A percentile compares a stretch with the other conserved stretches of the same genome.
These are phyloP conservation scores for Bambusicola thoracicus DNA, from an alignment of 2,113 vertebrate species.

Conservation along the genomic window DNA sequence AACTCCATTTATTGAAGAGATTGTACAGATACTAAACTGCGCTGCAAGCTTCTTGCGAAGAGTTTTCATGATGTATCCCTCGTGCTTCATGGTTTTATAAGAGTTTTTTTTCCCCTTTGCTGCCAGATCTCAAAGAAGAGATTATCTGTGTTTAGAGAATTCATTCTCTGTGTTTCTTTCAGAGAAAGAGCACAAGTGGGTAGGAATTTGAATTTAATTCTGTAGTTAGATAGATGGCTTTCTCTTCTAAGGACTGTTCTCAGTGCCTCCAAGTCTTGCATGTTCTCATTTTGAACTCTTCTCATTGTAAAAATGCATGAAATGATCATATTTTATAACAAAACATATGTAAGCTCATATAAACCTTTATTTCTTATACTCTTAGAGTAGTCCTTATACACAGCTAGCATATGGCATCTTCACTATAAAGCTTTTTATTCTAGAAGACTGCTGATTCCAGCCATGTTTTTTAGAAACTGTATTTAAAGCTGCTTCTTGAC, in stretches of 20 bases:
- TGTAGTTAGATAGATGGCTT: not conserved
- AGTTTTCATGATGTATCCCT: not conserved
- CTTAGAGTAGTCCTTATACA: not conserved
- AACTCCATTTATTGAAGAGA: slow-evolving; percentile 16
- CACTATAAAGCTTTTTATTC: not conserved
- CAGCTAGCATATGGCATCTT: not conserved
- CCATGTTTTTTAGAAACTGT: not conserved
- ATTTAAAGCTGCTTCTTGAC: not conserved
- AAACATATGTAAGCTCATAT: not conserved
- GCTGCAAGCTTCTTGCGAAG: not conserved
- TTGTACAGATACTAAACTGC: not conserved
- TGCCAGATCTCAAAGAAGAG: not conserved
- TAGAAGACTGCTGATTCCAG: not conserved
- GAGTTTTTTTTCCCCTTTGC: not conserved
- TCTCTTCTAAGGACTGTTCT: not conserved
- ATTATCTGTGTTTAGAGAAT: not conserved
- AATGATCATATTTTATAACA: not conserved
- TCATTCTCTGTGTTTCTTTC: not conserved
- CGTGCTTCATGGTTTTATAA: not conserved
- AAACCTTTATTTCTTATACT: not conserved
- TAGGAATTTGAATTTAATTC: not conserved
- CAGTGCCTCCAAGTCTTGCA: not conserved
- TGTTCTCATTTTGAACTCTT: not conserved
- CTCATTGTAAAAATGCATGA: not conserved
- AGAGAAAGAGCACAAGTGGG: not conserved